A percentile compares a stretch with the other conserved stretches of the same genome.
These are phyloP conservation scores for Helicoverpa assulta DNA, from an alignment of 2,888 invertebrate genomes.

Conservation along the genomic window DNA sequence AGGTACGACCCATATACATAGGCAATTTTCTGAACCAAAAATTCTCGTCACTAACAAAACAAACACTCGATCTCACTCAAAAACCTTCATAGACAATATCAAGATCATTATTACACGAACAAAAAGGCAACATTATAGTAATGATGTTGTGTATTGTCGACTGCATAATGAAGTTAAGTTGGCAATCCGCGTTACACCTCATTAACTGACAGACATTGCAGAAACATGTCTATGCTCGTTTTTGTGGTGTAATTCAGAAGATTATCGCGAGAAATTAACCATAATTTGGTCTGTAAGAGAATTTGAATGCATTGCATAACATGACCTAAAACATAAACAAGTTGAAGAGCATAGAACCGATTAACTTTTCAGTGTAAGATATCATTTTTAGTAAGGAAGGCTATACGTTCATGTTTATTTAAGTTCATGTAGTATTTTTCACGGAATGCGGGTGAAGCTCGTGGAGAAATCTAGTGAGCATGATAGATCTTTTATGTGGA, in stretches of 20 bases:
- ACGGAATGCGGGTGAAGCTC: no score
- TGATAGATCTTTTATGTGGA: no score
- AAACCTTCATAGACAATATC: slow-evolving; percentile 28
- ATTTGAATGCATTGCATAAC: no score
- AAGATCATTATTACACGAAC: slow-evolving; percentile 37
- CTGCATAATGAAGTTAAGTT: slow-evolving; percentile 67
- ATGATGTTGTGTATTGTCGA: slow-evolving; percentile 45
- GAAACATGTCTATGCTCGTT: slow-evolving; percentile 65
- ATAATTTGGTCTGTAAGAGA: no score
- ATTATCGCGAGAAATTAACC: slow-evolving; percentile 4
- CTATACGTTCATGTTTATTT: no score
- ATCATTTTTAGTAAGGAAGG: no score
- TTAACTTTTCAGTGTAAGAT: no score
- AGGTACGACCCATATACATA: no score
- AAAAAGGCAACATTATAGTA: slow-evolving; percentile 41
- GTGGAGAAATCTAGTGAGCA: no score
- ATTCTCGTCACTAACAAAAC: slow-evolving; percentile 20
- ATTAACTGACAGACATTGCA: slow-evolving; percentile 74
- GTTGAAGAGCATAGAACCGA: no score
- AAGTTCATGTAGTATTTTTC: no score
- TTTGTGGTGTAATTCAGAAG: slow-evolving; percentile 44
- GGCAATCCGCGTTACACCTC: slow-evolving; percentile 74
- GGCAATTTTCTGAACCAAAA: slow-evolving; percentile 9
- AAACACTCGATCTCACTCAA: slow-evolving; percentile 5
- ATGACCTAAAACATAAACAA: no score